These are phyloP conservation scores for Mirounga angustirostris DNA, from an alignment of 2,113 vertebrate species.

Conservation along the genomic window DNA sequence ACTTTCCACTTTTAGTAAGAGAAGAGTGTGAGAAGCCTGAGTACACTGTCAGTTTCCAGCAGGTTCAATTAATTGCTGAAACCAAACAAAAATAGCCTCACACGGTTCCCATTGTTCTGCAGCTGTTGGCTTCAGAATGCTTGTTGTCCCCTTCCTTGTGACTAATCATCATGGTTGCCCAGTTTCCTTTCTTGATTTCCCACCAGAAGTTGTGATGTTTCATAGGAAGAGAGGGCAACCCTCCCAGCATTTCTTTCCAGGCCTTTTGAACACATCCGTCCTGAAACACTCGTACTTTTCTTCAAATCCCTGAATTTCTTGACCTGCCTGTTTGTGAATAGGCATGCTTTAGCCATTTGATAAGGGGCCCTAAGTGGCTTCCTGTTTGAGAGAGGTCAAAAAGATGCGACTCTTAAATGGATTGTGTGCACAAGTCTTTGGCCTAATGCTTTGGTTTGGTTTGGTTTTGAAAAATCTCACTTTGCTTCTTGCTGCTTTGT, in stretches of 20 bases:
- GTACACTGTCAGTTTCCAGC: constrained; percentile 79
- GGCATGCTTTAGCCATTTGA: background rate
- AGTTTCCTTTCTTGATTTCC: constrained; percentile 87
- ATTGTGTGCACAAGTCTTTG: background rate
- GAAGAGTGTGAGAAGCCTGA: constrained; percentile 63
- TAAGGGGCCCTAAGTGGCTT: constrained; percentile 59
- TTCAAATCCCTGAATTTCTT: background rate
- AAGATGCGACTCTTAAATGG: constrained; percentile 63
- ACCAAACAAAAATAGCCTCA: constrained; percentile 87
- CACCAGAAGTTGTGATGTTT: constrained; percentile 72
- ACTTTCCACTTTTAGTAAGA: constrained; percentile 79
- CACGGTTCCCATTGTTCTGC: constrained; percentile 85
- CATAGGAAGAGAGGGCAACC: constrained; percentile 78
- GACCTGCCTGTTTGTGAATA: background rate
- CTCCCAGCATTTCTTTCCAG: constrained; percentile 67
- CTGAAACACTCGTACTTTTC: background rate
- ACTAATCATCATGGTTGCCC: constrained; percentile 73
- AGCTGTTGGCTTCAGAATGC: constrained; percentile 81
- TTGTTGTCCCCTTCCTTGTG: constrained; percentile 83
- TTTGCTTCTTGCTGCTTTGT: constrained; percentile 31
- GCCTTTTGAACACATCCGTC: background rate
- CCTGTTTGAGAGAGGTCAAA: constrained; percentile 49
- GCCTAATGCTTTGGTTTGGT: background rate
- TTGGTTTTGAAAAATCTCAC: constrained; percentile 28
- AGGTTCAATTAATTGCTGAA: constrained; percentile 82